Evolutionary conservation across 2,888 invertebrate genomes (phyloP).

Genomic region (Calameuta filiformis): DNA sequence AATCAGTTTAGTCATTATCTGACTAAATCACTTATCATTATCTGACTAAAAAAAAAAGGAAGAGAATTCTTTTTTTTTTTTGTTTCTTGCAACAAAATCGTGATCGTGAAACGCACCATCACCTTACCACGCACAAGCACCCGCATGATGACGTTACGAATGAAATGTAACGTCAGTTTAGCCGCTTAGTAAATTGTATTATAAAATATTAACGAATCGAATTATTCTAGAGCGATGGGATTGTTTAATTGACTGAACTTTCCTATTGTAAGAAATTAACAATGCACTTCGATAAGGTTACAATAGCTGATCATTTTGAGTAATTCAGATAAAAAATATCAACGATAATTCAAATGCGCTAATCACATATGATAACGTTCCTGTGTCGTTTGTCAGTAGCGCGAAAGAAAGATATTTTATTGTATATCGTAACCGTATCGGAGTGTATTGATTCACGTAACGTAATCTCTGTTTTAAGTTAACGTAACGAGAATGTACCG

Average conservation of each 20-base stretch:
- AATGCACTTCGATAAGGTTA: not conserved
- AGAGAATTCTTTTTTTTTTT: not conserved
- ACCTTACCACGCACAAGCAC: not conserved
- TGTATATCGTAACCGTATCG: not conserved
- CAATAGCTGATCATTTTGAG: not conserved
- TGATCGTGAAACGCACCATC: not conserved
- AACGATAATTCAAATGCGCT: not conserved
- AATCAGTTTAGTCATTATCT: not conserved
- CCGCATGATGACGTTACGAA: not conserved
- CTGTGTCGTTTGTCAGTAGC: not conserved
- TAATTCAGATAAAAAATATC: not conserved
- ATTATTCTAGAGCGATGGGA: slow-evolving; percentile 8
- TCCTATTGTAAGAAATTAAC: not conserved
- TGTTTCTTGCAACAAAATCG: not conserved
- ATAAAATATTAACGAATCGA: slow-evolving; percentile 14
- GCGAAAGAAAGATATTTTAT: not conserved
- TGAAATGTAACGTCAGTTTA: not conserved
- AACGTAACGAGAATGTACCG: not conserved
- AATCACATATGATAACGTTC: not conserved
- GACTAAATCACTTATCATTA: not conserved
- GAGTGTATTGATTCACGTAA: not conserved
- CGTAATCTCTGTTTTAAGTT: not conserved
- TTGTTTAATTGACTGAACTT: not conserved
- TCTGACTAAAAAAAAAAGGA: not conserved
- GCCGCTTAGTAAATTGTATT: slow-evolving; percentile 16